A percentile compares a stretch with the other conserved stretches of the same genome.
phyloP scores from a whole-genome alignment of 2,113 vertebrate genomes.

The Buteo buteo region DNA sequence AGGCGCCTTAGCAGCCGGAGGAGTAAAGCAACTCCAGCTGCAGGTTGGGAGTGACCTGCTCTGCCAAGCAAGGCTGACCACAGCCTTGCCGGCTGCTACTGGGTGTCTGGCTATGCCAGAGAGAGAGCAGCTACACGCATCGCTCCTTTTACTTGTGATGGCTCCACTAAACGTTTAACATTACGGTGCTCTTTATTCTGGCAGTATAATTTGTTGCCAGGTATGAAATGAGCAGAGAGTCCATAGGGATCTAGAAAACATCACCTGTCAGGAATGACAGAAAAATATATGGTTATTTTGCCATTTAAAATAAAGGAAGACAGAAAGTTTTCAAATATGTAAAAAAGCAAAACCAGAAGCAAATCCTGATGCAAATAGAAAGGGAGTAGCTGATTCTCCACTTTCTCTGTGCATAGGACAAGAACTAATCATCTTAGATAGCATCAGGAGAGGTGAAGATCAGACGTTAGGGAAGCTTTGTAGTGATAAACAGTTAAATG shows the following conservation, averaged over 20 bases:
- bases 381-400: not conserved
- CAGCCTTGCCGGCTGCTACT: not conserved
- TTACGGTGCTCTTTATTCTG: not conserved
- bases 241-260: not conserved
- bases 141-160: not conserved
- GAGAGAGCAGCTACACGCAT: not conserved
- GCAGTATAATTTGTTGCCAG: not conserved
- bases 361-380: not conserved
- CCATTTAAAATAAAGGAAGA: not conserved
- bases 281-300: not conserved
- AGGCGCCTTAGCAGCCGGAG: not conserved
- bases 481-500: slow-evolving; percentile 38
- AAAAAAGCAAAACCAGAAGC: not conserved
- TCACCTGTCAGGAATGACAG: not conserved
- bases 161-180: not conserved
- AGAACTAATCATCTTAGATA: slow-evolving; percentile 28
- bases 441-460: slow-evolving; percentile 19
- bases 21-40: not conserved
- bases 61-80: not conserved
- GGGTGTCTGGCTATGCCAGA: not conserved
- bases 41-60: not conserved
- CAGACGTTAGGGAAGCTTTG: slow-evolving; percentile 12
- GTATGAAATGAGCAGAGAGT: not conserved
- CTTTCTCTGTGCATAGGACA: not conserved
- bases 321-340: not conserved